A percentile compares a stretch with the other conserved stretches of the same genome.
phyloP scores from a whole-genome alignment of 2,113 vertebrate genomes.

The Anser cygnoides region DNA sequence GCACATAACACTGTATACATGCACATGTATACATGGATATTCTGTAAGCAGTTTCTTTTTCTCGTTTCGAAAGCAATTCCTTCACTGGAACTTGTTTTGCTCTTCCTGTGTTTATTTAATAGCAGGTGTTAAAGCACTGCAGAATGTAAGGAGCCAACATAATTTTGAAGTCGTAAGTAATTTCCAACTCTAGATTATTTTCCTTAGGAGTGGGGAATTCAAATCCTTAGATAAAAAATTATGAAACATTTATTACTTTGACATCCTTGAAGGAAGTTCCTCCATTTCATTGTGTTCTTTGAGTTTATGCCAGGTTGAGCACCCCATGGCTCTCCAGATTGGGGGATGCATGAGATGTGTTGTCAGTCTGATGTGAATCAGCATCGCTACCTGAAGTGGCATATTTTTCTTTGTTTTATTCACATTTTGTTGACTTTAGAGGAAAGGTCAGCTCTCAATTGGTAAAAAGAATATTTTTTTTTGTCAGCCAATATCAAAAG shows the following conservation, averaged over 20 bases:
- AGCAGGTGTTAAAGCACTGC: fast-evolving
- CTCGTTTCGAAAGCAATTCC: background rate
- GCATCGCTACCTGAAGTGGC: background rate
- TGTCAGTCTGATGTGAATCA: background rate
- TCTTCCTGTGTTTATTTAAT: background rate
- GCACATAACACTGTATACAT: no score
- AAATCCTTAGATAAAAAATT: background rate
- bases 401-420: background rate
- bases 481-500: background rate
- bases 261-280: background rate
- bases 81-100: background rate
- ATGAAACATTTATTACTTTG: background rate
- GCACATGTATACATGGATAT: no score
- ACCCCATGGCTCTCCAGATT: fast-evolving
- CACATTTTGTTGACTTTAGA: background rate
- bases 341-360: no score
- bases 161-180: fast-evolving
- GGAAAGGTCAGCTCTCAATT: background rate
- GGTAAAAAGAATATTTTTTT: fast-evolving
- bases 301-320: background rate
- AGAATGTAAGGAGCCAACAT: background rate
- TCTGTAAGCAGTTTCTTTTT: background rate
- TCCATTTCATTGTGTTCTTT: background rate
- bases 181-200: background rate
- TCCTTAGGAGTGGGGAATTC: background rate